Percentiles rank a stretch among this genome's conserved stretches.
These are phyloP conservation scores for Deilephila elpenor DNA, from an alignment of 2,888 invertebrate genomes.

Conservation along the genomic window DNA sequence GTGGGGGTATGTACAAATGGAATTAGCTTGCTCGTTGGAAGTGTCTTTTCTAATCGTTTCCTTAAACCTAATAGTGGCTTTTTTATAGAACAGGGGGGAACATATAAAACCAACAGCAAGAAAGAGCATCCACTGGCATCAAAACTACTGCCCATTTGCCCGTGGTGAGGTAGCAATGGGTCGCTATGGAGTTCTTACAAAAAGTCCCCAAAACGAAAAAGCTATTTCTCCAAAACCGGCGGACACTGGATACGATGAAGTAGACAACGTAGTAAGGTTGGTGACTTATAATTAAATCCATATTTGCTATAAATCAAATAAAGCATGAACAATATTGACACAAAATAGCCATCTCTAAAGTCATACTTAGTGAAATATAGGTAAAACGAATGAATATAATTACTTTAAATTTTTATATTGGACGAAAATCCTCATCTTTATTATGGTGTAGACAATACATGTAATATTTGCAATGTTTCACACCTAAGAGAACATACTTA, in stretches of 20 bases:
- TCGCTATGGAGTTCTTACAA: slow-evolving; percentile 50
- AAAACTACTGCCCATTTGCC: slow-evolving; percentile 39
- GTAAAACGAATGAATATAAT: too few species aligned
- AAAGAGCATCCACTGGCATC: slow-evolving; percentile 59
- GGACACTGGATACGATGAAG: slow-evolving; percentile 59
- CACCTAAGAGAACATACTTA: too few species aligned
- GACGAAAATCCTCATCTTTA: too few species aligned
- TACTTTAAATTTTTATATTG: too few species aligned
- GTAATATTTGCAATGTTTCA: too few species aligned
- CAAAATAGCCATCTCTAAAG: not conserved
- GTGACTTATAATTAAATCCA: not conserved
- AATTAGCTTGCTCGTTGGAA: too few species aligned
- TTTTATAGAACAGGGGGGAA: slow-evolving; percentile 58
- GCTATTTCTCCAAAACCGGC: slow-evolving; percentile 20
- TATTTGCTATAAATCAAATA: not conserved
- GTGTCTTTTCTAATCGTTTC: too few species aligned
- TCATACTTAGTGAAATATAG: too few species aligned
- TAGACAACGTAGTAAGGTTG: slow-evolving; percentile 72
- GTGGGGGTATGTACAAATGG: not conserved
- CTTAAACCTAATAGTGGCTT: not conserved
- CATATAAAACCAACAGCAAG: slow-evolving; percentile 61
- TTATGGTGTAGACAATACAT: too few species aligned
- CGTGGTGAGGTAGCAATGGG: slow-evolving; percentile 54
- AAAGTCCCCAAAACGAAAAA: slow-evolving; percentile 16
- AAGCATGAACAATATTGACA: not conserved